Percentiles rank a stretch among this genome's conserved stretches.
Evolutionary conservation across 35 echinoderm and acorn worm species (phyloP).

Genomic region (Lytechinus variegatus): DNA sequence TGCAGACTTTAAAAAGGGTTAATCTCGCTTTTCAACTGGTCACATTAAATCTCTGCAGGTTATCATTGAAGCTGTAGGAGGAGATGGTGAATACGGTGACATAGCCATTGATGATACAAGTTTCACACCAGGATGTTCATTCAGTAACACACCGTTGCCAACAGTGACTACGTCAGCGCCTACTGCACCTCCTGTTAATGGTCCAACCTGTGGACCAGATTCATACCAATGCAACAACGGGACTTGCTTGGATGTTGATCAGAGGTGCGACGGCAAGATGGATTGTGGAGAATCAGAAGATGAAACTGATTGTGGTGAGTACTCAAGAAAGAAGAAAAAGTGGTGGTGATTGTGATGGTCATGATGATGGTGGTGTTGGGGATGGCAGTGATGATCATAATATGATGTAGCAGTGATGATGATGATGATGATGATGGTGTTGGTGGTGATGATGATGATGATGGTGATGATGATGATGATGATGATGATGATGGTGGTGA

Average conservation of each 20-base stretch:
- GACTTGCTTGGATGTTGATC: constrained; percentile 36
- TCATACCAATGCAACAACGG: constrained; percentile 75
- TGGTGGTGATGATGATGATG: too few species aligned
- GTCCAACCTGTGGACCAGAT: constrained; percentile 48
- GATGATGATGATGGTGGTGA: too few species aligned
- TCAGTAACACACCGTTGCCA: constrained; percentile 44
- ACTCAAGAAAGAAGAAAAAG: too few species aligned
- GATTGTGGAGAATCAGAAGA: constrained; percentile 76
- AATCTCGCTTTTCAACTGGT: too few species aligned
- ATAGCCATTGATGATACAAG: constrained; percentile 93
- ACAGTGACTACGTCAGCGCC: constrained; percentile 52
- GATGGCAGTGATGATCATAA: too few species aligned
- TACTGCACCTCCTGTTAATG: constrained; percentile 6
- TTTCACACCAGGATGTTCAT: constrained; percentile 66
- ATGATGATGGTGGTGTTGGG: too few species aligned
- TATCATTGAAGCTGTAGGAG: constrained; percentile 86
- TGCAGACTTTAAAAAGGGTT: too few species aligned
- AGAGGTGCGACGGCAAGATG: constrained; percentile 55
- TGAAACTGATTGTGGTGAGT: constrained; percentile 83
- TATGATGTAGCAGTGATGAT: too few species aligned
- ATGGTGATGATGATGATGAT: too few species aligned
- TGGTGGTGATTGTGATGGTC: too few species aligned
- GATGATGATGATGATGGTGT: too few species aligned
- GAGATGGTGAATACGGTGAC: constrained; percentile 78
- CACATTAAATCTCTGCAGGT: constrained; percentile 59